A percentile compares a stretch with the other conserved stretches of the same genome.
Evolutionary conservation across 2,888 invertebrate genomes (phyloP).

Genomic region (Mythimna ferrago): DNA sequence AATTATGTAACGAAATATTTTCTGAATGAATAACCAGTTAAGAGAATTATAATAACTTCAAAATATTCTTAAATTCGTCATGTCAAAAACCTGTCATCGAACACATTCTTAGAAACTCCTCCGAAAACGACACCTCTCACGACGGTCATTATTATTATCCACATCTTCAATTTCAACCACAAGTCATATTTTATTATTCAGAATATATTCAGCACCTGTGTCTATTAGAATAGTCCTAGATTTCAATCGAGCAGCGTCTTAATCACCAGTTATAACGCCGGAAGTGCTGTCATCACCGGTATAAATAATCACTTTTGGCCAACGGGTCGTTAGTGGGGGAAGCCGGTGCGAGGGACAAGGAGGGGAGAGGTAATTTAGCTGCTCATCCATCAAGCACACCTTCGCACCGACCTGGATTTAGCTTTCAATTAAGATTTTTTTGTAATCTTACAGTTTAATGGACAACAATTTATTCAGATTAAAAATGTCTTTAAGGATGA

Average conservation of each 20-base stretch:
- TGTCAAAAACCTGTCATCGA: constrained; percentile 49
- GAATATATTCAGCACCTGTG: constrained; percentile 56
- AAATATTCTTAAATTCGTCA: constrained; percentile 35
- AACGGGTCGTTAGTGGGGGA: constrained; percentile 79
- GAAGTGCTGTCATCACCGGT: constrained; percentile 86
- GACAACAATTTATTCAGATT: constrained; percentile 17
- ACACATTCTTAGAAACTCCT: constrained; percentile 28
- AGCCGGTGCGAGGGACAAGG: constrained; percentile 63
- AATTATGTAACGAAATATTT: constrained; percentile 15
- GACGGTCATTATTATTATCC: constrained; percentile 21
- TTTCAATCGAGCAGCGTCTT: constrained; percentile 75
- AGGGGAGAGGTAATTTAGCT: constrained; percentile 81
- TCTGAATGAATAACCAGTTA: constrained; percentile 5
- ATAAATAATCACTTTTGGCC: constrained; percentile 87
- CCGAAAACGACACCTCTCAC: constrained; percentile 33
- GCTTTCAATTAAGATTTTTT: constrained; percentile 80
- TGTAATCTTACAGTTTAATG: constrained; percentile 30
- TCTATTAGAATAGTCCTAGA: constrained; percentile 69
- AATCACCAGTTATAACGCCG: constrained; percentile 82
- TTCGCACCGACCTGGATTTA: constrained; percentile 81
- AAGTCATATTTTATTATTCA: constrained; percentile 55
- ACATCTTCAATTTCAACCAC: constrained; percentile 45
- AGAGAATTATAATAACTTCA: constrained; percentile 16
- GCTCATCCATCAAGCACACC: constrained; percentile 86
- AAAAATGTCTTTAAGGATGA: constrained; percentile 15